These are phyloP conservation scores for Mercenaria mercenaria DNA, from an alignment of 1,140 invertebrate species.

Conservation along the genomic window DNA sequence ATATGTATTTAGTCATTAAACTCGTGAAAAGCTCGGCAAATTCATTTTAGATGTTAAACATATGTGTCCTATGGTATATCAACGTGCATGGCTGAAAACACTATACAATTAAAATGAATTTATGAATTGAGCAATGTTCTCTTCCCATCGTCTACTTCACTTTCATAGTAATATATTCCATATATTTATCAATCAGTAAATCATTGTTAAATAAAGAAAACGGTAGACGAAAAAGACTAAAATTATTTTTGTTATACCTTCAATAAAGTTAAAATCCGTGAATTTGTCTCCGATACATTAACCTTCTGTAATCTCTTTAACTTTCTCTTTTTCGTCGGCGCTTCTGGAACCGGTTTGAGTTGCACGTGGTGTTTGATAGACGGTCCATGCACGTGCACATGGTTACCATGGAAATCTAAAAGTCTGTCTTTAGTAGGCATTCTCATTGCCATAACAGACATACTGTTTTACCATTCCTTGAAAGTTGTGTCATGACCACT, in stretches of 20 bases:
- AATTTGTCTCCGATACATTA: slow-evolving; percentile 28
- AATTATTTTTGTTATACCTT: slow-evolving; percentile 27
- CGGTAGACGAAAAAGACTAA: neutral
- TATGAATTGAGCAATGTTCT: too few relatives aligned
- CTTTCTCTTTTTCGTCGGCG: neutral
- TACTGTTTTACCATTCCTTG: neutral
- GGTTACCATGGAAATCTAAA: neutral
- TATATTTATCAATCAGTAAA: too few relatives aligned
- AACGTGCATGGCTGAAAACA: neutral
- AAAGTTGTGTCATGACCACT: neutral
- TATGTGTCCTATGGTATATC: neutral
- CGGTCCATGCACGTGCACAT: neutral
- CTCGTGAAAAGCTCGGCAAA: neutral
- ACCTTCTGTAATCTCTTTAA: slow-evolving; percentile 33
- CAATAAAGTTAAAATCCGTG: slow-evolving; percentile 48
- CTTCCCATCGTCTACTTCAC: too few relatives aligned
- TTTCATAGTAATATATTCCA: too few relatives aligned
- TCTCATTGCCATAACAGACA: slow-evolving; percentile 20
- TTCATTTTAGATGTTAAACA: neutral
- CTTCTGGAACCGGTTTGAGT: slow-evolving; percentile 36
- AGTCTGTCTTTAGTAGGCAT: neutral
- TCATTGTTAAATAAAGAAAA: neutral
- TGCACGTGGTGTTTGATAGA: neutral
- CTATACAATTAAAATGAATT: neutral
- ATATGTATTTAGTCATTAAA: neutral